A percentile compares a stretch with the other conserved stretches of the same genome.
These are phyloP conservation scores for Euplagia quadripunctaria DNA, from an alignment of 2,888 invertebrate species.

Conservation along the genomic window DNA sequence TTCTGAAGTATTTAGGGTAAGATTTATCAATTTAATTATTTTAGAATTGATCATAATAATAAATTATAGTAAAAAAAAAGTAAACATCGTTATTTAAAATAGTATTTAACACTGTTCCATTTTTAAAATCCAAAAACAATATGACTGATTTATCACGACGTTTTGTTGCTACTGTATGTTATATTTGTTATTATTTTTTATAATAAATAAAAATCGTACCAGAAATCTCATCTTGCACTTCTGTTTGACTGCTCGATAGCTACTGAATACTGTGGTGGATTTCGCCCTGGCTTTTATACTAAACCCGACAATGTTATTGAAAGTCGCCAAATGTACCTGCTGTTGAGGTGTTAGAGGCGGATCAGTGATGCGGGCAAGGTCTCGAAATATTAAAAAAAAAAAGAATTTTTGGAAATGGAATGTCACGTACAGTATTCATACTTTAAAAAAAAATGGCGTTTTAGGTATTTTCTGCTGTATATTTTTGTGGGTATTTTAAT, in stretches of 20 bases:
- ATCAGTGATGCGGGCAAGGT: conserved; percentile 50
- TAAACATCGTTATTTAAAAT: no score
- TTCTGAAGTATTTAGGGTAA: no score
- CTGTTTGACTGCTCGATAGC: conserved; percentile 84
- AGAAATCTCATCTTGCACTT: conserved; percentile 87
- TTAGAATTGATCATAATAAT: no score
- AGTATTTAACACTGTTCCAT: not conserved
- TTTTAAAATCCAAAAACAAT: conserved; percentile 7
- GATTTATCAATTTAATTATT: no score
- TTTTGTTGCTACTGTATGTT: conserved; percentile 32
- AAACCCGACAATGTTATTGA: conserved; percentile 67
- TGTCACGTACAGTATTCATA: not conserved
- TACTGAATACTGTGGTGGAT: conserved; percentile 78
- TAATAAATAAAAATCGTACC: conserved; percentile 69
- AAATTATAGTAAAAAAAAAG: no score
- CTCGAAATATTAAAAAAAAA: conserved; percentile 35
- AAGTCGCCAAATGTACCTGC: conserved; percentile 65
- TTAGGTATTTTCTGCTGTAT: not conserved
- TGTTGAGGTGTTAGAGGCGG: conserved; percentile 45
- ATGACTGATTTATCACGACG: conserved; percentile 10
- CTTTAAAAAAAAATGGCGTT: not conserved
- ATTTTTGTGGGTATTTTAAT: not conserved
- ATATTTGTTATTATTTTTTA: conserved; percentile 22
- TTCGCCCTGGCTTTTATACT: conserved; percentile 76
- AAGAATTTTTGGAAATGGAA: conserved; percentile 24